Conservation (phyloP, 2,113 vertebrate species). For the Corythornis vintsioides region DNA sequence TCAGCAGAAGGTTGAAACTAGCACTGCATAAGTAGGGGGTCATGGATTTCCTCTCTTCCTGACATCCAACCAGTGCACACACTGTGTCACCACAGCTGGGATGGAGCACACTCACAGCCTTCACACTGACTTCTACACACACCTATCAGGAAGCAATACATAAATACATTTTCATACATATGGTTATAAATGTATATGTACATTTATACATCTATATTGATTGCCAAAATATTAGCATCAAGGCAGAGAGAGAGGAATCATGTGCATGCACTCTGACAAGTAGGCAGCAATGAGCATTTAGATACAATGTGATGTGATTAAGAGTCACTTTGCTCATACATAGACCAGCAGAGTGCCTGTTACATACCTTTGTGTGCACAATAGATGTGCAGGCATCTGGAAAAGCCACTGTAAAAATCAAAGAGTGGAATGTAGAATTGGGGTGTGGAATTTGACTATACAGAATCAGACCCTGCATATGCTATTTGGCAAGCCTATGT, state of each 20-base stretch:
- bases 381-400: neutral
- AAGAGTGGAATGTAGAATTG: neutral
- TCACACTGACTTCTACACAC: neutral
- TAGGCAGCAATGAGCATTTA: neutral
- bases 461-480: fast-evolving
- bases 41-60: neutral
- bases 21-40: neutral
- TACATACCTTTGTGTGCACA: neutral
- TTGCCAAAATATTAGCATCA: neutral
- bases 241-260: neutral
- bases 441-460: neutral
- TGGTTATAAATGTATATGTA: neutral
- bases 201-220: neutral
- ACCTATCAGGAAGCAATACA: neutral
- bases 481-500: fast-evolving
- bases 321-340: neutral
- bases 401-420: neutral
- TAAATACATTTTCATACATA: neutral
- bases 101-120: neutral
- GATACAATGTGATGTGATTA: neutral
- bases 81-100: neutral
- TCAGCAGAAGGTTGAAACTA: neutral
- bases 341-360: neutral
- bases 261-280: neutral
- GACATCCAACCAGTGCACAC: fast-evolving